Evolutionary conservation across 1,140 invertebrate species (phyloP), one percentile per base, ranked within the genome.

Genomic region (Ceratoteleas bidentatus): DNA sequence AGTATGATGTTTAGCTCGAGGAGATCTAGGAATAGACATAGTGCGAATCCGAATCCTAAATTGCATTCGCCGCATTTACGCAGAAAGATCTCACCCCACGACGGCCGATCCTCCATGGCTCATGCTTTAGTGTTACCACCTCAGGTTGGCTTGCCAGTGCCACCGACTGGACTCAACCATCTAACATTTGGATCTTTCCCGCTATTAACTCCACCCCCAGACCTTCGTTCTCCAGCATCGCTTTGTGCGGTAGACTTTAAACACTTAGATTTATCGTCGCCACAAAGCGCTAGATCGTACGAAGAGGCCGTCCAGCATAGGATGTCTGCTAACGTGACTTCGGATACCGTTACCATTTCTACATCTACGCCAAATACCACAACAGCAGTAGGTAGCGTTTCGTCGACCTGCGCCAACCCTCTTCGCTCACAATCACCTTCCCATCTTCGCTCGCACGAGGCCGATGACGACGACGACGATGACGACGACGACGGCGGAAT

Each of bases 1-100:
- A 99, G 97, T 88, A 99, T 99, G 97, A 99, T 99, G 97, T 99
- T 99, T 89, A 99, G 98, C 89, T 99, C 98, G 10, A 93, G 98
- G 78, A 93, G 99, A 69, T 99, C 97, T 15, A 93, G 98, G 33
- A 99, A 99, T 88, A 94, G 99, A 0, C 99, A 99, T 90, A 98
- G 96, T 89, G 98, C 98, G 6, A 99, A 99, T 91, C 98, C 98
- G 0, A 99, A 99, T 92, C 98, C 99, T 0, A 99, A 99, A 90
- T 92, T 99, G 5, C 99, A 99, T 91, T 99, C 97, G 6, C 98
- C 98, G 1, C 98, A 99, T 88, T 87, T 98, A 66, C 92, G 97
- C 49, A 92, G 97, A 84, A 98, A 98, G 92, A 97, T 98, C 83
- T 97, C 97, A 69, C 96, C 97, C 7, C 97, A 98, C 84, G 97